These are phyloP conservation scores for Notodonta ziczac DNA, from an alignment of 2,888 invertebrate species.

Conservation along the genomic window DNA sequence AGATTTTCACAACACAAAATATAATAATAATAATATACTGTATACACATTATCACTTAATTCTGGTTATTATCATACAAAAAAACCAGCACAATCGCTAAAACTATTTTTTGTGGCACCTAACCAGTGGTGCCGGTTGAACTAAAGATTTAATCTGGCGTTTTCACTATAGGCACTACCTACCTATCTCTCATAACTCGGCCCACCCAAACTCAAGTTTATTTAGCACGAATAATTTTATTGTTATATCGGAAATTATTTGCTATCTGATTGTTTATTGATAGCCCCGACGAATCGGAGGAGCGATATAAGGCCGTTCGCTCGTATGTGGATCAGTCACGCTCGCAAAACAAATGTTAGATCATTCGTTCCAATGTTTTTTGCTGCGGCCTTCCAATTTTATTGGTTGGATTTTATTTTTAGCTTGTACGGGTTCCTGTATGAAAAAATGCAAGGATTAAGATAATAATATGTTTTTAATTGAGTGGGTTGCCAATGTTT, in stretches of 20 bases:
- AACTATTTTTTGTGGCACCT: no score
- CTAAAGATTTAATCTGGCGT: no score
- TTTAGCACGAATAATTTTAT: constrained; percentile 55
- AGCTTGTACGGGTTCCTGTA: constrained; percentile 31
- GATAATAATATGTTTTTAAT: background rate
- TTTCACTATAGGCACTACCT: no score
- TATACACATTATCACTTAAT: no score
- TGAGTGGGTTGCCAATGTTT: no score
- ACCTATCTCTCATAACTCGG: constrained; percentile 25
- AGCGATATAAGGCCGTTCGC: constrained; percentile 7
- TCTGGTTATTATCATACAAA: no score
- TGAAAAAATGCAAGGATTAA: constrained; percentile 14
- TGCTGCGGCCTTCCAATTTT: constrained; percentile 20
- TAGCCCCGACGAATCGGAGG: constrained; percentile 38
- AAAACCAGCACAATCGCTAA: no score
- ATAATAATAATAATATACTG: no score
- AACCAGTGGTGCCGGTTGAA: no score
- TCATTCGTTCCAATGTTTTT: constrained; percentile 35
- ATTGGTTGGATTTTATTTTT: constrained; percentile 33
- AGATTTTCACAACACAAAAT: no score
- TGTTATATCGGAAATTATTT: constrained; percentile 45
- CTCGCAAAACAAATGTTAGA: constrained; percentile 30
- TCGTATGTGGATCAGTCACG: constrained; percentile 23
- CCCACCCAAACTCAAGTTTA: constrained; percentile 40
- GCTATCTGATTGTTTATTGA: constrained; percentile 40